phyloP scores from a whole-genome alignment of 2,113 vertebrate species.

The Sceloporus undulatus region DNA sequence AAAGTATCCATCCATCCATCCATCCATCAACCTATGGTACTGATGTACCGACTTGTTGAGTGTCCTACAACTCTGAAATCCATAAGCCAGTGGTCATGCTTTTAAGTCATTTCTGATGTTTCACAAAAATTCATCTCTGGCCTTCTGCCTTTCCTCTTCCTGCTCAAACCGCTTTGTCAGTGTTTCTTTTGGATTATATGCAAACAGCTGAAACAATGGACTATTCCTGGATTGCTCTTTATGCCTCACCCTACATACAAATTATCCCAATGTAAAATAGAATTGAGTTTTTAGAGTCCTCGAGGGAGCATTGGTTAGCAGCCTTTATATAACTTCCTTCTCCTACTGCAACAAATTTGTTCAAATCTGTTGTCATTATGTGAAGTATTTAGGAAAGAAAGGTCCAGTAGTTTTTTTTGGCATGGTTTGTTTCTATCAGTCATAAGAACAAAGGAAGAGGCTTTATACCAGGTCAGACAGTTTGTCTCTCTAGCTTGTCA shows the following conservation, averaged over 20 bases:
- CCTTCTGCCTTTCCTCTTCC: slow-evolving; percentile 19
- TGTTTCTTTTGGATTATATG: neutral
- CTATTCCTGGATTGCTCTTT: slow-evolving; percentile 39
- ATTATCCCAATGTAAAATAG: neutral
- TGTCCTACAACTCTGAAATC: neutral
- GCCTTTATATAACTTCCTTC: neutral
- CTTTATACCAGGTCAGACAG: neutral
- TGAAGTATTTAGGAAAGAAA: neutral
- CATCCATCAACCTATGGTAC: neutral
- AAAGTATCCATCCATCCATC: neutral
- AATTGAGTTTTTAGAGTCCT: neutral
- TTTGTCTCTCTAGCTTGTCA: neutral
- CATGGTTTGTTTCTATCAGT: neutral
- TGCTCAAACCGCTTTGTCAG: neutral
- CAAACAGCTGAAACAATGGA: slow-evolving; percentile 55
- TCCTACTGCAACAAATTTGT: neutral
- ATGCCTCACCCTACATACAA: slow-evolving; percentile 52
- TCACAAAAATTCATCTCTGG: slow-evolving; percentile 17
- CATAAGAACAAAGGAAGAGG: neutral
- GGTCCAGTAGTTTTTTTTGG: neutral
- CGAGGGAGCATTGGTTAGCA: neutral
- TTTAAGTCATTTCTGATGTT: neutral
- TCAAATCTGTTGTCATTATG: neutral
- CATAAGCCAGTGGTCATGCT: neutral
- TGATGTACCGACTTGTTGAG: neutral